Evolutionary conservation across 2,888 invertebrate genomes (phyloP).

Genomic region (Eristalis pertinax): DNA sequence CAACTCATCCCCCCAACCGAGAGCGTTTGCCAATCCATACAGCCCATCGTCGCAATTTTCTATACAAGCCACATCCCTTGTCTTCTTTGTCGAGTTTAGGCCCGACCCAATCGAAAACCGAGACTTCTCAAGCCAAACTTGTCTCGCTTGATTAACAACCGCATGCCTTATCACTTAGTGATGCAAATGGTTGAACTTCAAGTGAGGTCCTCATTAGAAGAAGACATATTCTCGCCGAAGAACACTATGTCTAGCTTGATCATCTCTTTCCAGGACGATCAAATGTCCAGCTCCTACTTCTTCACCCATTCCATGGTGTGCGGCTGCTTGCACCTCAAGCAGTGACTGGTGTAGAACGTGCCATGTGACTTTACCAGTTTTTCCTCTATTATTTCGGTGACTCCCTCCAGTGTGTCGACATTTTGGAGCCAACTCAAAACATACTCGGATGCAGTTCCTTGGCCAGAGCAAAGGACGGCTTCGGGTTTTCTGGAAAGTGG

Average conservation of each 20-base stretch:
- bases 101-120: constrained; percentile 82
- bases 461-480: constrained; percentile 95
- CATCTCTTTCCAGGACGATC: constrained; percentile 88
- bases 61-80: constrained; percentile 89
- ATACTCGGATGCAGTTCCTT: constrained; percentile 94
- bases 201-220: constrained; percentile 96
- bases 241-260: constrained; percentile 98
- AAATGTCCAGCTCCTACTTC: constrained; percentile 89
- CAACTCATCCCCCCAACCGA: constrained; percentile 90
- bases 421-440: constrained; percentile 93
- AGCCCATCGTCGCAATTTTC: constrained; percentile 94
- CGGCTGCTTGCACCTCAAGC: constrained; percentile 87
- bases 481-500: constrained; percentile 93
- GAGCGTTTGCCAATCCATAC: constrained; percentile 86
- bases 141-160: constrained; percentile 94
- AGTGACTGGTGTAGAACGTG: constrained; percentile 93
- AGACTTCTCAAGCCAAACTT: constrained; percentile 83
- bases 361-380: constrained; percentile 98
- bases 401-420: constrained; percentile 95
- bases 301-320: constrained; percentile 93
- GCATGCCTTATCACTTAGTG: constrained; percentile 90
- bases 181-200: constrained; percentile 96
- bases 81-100: constrained; percentile 86
- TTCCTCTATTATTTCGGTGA: constrained; percentile 91
- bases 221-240: constrained; percentile 97